Evolutionary conservation across 2,113 vertebrate species (phyloP), one percentile per base, ranked within the genome.

Genomic region (Mesitornis unicolor): DNA sequence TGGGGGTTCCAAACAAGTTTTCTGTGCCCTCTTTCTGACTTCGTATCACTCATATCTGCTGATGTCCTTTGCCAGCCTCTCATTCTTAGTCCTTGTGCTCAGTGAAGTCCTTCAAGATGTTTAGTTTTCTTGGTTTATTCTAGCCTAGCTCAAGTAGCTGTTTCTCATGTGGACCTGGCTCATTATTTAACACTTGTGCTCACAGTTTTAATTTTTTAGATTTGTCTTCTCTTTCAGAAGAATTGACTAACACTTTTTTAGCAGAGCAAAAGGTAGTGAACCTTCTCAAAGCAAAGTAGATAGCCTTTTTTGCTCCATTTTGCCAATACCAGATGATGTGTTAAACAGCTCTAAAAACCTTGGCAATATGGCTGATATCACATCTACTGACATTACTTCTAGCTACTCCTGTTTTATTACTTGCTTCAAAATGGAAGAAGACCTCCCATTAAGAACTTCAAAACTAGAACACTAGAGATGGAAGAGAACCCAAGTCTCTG

Each of bases 401-500:
- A 75, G 51, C n/a, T 95, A 84, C 67, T 96, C 5, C n/a, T 77
- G 74, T 73, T 82, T 92, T 95, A 94, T 97, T 96, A 78, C 64
- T 85, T 81, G 57, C 69, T 88, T 94, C 95, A 97, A 96, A 97
- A 89, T 70, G 47, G 76, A 95, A 95, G 11, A 84, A 95, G 11
- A 84, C 67, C 22, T 94, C 47, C 85, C 93, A 90, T 93, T 71
- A 96, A 96, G 84, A 91, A n/a, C 29, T 54, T 73, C 8, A 87
- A 57, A 90, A 54, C 8, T 60, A 21, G 5, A 85, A 59, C 17
- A 67, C 13, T 57, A 91, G 40, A 71, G 21, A 85, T 45, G 29
- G 59, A 83, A 83, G 31, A 38, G 61, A 45, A 68, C 5, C 18
- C 7, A 33, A 35, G 7, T 31, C 13, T 87, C 70, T 89, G 29